These are phyloP conservation scores for Falcunculus frontatus DNA, from an alignment of 2,113 vertebrate species.

Conservation along the genomic window DNA sequence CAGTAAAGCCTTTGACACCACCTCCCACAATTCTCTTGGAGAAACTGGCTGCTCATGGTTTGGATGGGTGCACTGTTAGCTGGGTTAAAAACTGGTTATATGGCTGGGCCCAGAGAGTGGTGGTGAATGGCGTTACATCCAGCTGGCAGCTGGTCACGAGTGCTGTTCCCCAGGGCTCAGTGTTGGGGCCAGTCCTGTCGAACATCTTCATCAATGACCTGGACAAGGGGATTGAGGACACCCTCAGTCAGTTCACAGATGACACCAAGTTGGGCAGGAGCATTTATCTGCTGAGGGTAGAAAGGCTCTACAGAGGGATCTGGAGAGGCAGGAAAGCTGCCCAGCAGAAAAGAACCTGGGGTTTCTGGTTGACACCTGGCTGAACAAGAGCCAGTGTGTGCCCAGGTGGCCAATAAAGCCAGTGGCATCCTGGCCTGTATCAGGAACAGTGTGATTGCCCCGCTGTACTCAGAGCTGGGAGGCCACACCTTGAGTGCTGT, in stretches of 20 bases:
- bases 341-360: not conserved
- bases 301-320: not conserved
- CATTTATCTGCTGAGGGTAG: not conserved
- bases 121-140: not conserved
- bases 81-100: not conserved
- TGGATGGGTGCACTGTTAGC: not conserved
- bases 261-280: rapidly evolving
- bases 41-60: not conserved
- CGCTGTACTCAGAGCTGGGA: not conserved
- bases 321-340: not conserved
- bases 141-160: not conserved
- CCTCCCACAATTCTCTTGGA: not conserved
- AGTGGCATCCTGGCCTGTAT: not conserved
- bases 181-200: not conserved
- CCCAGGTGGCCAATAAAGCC: not conserved
- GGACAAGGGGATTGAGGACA: too few species aligned
- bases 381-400: not conserved
- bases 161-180: not conserved
- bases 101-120: not conserved
- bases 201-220: not conserved
- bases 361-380: rapidly evolving
- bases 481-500: rapidly evolving
- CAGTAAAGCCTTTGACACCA: not conserved
- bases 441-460: not conserved
- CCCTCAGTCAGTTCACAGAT: too few species aligned